phyloP scores from a whole-genome alignment of 2,797 vertebrate species.

The Mionectes olivaceus region DNA sequence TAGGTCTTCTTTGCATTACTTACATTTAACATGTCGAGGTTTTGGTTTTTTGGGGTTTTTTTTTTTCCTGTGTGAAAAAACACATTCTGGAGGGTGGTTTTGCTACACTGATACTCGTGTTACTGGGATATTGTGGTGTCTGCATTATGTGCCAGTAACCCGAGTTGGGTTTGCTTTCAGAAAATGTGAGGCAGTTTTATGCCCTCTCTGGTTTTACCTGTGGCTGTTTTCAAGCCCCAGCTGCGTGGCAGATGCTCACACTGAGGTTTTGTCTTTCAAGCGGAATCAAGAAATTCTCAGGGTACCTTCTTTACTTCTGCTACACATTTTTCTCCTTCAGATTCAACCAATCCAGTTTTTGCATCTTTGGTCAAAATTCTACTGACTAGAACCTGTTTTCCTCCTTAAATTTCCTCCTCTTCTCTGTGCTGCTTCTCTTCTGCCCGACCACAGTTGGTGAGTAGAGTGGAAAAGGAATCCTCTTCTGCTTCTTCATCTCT shows the following conservation, averaged over 20 bases:
- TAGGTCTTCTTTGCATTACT: not conserved
- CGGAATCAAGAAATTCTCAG: not conserved
- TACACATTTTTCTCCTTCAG: not conserved
- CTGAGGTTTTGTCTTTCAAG: not conserved
- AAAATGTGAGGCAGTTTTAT: not conserved
- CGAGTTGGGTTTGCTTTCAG: conserved; percentile 13
- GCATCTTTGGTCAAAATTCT: not conserved
- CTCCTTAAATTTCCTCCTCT: not conserved
- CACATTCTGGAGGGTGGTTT: not conserved
- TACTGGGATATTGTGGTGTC: not conserved
- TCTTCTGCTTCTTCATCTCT: not conserved
- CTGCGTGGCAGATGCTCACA: not conserved
- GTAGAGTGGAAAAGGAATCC: not conserved
- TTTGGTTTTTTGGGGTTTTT: not conserved
- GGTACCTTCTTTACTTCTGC: not conserved
- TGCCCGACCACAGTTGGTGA: not conserved
- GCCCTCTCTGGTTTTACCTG: not conserved
- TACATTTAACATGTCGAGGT: not conserved
- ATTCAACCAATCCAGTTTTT: not conserved
- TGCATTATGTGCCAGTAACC: not conserved
- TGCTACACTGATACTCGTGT: not conserved
- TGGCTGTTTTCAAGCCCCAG: not conserved
- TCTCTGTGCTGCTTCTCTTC: not conserved
- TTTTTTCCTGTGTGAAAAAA: not conserved
- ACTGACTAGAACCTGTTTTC: not conserved